Conservation (phyloP, 2,888 invertebrate genomes). For the Aplocera efformata region DNA sequence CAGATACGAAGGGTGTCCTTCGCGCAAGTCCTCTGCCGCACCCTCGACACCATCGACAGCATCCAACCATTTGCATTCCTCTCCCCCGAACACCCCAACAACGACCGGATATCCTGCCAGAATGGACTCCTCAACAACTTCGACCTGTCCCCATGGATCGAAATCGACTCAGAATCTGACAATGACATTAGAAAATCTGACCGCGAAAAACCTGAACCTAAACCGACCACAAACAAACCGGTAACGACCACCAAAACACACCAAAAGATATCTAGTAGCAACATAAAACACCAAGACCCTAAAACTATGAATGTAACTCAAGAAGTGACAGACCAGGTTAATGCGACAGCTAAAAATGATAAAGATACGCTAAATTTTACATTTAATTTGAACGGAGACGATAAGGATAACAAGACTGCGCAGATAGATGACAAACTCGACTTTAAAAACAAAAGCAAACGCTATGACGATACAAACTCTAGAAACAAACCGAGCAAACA, state of each 20-base stretch:
- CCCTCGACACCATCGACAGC: conserved; percentile 82
- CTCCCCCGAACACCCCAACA: conserved; percentile 80
- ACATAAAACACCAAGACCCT: conserved; percentile 24
- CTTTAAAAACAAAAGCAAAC: conserved; percentile 72
- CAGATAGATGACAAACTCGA: conserved; percentile 82
- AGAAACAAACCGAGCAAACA: conserved; percentile 47
- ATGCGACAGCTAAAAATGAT: conserved; percentile 34
- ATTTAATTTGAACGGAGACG: conserved; percentile 26
- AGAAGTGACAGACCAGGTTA: conserved; percentile 41
- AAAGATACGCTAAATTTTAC: conserved; percentile 32
- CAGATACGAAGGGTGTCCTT: conserved; percentile 86
- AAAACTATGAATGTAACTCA: conserved; percentile 34
- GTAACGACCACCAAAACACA: conserved; percentile 22
- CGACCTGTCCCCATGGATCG: conserved; percentile 82
- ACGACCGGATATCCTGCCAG: conserved; percentile 80
- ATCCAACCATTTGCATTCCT: conserved; percentile 87
- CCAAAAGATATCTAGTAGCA: conserved; percentile 30
- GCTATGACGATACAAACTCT: conserved; percentile 53
- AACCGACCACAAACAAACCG: conserved; percentile 38
- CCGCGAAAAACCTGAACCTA: conserved; percentile 37
- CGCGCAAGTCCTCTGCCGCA: conserved; percentile 86
- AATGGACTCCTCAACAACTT: conserved; percentile 78
- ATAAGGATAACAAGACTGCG: conserved; percentile 40
- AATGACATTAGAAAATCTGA: conserved; percentile 63
- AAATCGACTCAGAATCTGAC: conserved; percentile 62